Evolutionary conservation across 2,888 invertebrate genomes (phyloP).

Genomic region (Heliconius cydno): DNA sequence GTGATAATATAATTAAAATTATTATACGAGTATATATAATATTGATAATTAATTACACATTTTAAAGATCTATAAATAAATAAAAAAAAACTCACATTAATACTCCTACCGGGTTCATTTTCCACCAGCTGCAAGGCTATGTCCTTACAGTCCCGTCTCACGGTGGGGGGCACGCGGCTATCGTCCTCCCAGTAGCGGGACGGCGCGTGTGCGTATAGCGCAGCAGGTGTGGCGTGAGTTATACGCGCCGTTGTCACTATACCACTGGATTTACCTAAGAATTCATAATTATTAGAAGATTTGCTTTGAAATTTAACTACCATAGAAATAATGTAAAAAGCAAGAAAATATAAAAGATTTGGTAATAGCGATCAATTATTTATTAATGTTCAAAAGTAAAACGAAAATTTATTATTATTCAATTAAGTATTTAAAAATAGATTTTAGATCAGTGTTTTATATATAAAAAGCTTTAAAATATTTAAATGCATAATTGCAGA

Average conservation of each 20-base stretch:
- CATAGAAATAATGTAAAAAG: not conserved
- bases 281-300: not conserved
- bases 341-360: not conserved
- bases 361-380: too few species aligned
- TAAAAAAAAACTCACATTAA: slow-evolving; percentile 83
- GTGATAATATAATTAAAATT: too few species aligned
- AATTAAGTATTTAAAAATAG: too few species aligned
- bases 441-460: too few species aligned
- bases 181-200: slow-evolving; percentile 92
- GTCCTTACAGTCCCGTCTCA: slow-evolving; percentile 89
- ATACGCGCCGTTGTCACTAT: slow-evolving; percentile 91
- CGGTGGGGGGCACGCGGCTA: slow-evolving; percentile 88
- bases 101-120: slow-evolving; percentile 80
- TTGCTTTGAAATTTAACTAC: not conserved
- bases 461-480: too few species aligned
- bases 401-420: too few species aligned
- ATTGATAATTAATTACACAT: not conserved
- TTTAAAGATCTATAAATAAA: not conserved
- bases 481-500: too few species aligned
- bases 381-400: too few species aligned
- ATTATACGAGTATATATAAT: too few species aligned
- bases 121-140: slow-evolving; percentile 90
- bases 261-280: slow-evolving; percentile 89
- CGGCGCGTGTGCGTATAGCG: slow-evolving; percentile 89
- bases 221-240: slow-evolving; percentile 91